These are phyloP conservation scores for Chionoecetes opilio DNA, from an alignment of 1,140 invertebrate species.

Conservation along the genomic window DNA sequence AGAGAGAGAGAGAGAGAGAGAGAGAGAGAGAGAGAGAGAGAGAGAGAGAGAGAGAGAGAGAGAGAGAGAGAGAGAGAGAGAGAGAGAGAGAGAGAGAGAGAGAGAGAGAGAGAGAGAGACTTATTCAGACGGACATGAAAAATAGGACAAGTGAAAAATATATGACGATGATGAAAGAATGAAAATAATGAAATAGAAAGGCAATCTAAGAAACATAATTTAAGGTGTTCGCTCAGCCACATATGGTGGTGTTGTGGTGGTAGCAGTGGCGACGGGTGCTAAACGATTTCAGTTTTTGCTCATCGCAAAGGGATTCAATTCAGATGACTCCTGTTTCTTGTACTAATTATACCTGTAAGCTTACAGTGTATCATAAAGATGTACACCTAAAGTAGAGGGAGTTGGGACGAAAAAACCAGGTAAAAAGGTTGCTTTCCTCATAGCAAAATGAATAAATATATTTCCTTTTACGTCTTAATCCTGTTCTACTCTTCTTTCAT, in stretches of 20 bases:
- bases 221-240: too few relatives aligned
- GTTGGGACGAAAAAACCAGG: not conserved
- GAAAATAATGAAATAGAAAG: not conserved
- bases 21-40: constrained; percentile 53
- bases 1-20: constrained; percentile 45
- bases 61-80: constrained; percentile 57
- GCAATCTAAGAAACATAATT: not conserved
- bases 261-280: too few relatives aligned
- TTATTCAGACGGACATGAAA: not conserved
- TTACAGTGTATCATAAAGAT: too few relatives aligned
- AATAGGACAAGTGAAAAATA: not conserved
- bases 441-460: not conserved
- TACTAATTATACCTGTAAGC: too few relatives aligned
- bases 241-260: too few relatives aligned
- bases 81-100: constrained; percentile 43
- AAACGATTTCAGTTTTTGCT: too few relatives aligned
- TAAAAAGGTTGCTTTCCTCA: not conserved
- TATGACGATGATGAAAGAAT: not conserved
- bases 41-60: constrained; percentile 55
- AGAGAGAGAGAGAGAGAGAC: not conserved
- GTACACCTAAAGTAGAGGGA: too few relatives aligned
- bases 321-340: too few relatives aligned
- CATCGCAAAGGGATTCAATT: too few relatives aligned
- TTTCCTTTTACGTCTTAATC: not conserved
- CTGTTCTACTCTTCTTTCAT: not conserved